A percentile compares a stretch with the other conserved stretches of the same genome.
phyloP scores from a whole-genome alignment of 1,140 invertebrate genomes.

The Temnothorax curvispinosus region DNA sequence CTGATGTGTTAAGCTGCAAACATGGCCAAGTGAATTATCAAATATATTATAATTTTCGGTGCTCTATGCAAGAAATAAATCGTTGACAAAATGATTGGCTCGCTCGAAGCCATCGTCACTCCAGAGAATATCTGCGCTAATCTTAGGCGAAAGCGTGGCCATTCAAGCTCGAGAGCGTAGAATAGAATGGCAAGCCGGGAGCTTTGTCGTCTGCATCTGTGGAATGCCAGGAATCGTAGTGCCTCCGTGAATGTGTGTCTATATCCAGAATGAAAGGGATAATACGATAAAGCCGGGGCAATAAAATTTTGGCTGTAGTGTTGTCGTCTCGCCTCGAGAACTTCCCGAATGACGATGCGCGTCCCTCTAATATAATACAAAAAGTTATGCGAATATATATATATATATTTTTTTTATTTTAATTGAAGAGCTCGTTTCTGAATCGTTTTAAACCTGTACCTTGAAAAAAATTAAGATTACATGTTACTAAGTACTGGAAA shows the following conservation, averaged over 20 bases:
- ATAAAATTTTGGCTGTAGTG: conserved; percentile 27
- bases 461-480: not conserved
- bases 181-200: conserved; percentile 64
- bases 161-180: conserved; percentile 69
- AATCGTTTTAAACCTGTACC: not conserved
- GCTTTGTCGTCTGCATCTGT: conserved; percentile 56
- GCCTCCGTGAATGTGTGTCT: conserved; percentile 58
- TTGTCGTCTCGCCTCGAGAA: not conserved
- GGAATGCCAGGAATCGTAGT: conserved; percentile 72
- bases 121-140: conserved; percentile 64
- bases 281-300: conserved; percentile 33
- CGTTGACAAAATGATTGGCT: not conserved
- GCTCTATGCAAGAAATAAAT: not conserved
- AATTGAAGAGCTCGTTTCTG: not conserved
- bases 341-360: not conserved
- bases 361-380: not conserved
- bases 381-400: too few relatives aligned
- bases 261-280: conserved; percentile 67
- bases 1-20: not conserved
- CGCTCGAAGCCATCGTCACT: conserved; percentile 58
- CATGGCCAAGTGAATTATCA: not conserved
- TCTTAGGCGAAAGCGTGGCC: conserved; percentile 72
- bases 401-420: not conserved
- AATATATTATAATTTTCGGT: not conserved
- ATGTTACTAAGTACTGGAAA: not conserved